Evolutionary conservation across 2,797 vertebrate genomes (phyloP).

Genomic region (Poecilia gillii): DNA sequence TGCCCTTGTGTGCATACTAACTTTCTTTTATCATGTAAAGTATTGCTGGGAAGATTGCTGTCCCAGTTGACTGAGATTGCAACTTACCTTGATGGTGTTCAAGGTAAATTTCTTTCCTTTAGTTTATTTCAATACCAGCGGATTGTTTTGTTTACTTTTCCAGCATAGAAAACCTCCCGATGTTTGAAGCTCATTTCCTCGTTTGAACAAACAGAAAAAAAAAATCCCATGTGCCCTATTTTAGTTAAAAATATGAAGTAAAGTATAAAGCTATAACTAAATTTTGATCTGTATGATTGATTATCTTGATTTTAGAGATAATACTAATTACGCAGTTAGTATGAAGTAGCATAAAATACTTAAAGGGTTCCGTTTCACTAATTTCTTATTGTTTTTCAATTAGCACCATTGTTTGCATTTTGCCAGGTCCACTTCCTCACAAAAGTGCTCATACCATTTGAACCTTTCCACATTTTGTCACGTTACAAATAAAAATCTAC

Average conservation of each 20-base stretch:
- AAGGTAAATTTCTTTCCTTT: conserved; percentile 20
- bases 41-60: background rate
- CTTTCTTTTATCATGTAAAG: background rate
- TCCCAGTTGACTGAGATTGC: conserved; percentile 10
- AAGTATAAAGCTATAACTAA: background rate
- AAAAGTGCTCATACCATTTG: background rate
- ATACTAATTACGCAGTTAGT: background rate
- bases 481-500: background rate
- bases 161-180: conserved; percentile 19
- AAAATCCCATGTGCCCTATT: background rate
- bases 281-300: background rate
- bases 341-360: background rate
- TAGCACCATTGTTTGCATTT: background rate
- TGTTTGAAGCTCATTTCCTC: conserved; percentile 20
- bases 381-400: background rate
- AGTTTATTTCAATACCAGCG: conserved; percentile 20
- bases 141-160: conserved; percentile 13
- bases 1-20: background rate
- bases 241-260: background rate
- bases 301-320: background rate
- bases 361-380: background rate
- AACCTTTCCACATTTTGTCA: background rate
- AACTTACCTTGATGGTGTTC: conserved; percentile 19
- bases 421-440: background rate
- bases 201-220: background rate